Percentiles rank a stretch among this genome's conserved stretches.
These are phyloP conservation scores for Willowsia nigromaculata DNA, from an alignment of 2,888 invertebrate genomes.

Conservation along the genomic window DNA sequence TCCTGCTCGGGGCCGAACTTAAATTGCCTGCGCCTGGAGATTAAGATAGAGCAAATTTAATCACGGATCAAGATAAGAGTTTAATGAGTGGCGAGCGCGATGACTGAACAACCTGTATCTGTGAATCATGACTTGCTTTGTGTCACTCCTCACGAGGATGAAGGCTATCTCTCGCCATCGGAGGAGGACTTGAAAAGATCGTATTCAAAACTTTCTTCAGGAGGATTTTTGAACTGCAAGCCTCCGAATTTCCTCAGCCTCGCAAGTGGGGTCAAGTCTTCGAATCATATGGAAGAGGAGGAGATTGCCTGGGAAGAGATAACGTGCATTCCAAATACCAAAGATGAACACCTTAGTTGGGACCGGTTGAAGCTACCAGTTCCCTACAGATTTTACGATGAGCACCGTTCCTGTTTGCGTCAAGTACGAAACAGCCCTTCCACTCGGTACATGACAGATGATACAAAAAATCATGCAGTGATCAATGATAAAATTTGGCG, in stretches of 20 bases:
- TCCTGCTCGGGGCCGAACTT: no score
- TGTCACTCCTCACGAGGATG: constrained; percentile 73
- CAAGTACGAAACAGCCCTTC: constrained; percentile 42
- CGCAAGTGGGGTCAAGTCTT: neutral
- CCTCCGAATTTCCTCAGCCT: neutral
- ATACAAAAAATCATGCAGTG: neutral
- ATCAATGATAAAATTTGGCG: constrained; percentile 57
- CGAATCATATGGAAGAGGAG: neutral
- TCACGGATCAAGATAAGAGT: no score
- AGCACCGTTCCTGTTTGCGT: constrained; percentile 47
- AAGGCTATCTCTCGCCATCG: constrained; percentile 75
- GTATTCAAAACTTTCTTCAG: neutral
- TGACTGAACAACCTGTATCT: neutral
- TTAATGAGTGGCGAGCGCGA: no score
- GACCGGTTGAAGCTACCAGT: constrained; percentile 70
- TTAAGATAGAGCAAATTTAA: no score
- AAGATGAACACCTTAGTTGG: constrained; percentile 71
- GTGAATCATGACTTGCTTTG: constrained; percentile 34
- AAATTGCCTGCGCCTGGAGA: no score
- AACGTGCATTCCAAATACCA: constrained; percentile 36
- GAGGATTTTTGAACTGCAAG: constrained; percentile 50
- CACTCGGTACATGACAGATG: constrained; percentile 49
- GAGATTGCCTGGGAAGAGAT: constrained; percentile 71
- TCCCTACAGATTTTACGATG: constrained; percentile 69
- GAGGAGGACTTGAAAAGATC: constrained; percentile 67